Evolutionary conservation across 2,113 vertebrate genomes (phyloP), one percentile per base, ranked within the genome.

Genomic region (Barbus barbus): DNA sequence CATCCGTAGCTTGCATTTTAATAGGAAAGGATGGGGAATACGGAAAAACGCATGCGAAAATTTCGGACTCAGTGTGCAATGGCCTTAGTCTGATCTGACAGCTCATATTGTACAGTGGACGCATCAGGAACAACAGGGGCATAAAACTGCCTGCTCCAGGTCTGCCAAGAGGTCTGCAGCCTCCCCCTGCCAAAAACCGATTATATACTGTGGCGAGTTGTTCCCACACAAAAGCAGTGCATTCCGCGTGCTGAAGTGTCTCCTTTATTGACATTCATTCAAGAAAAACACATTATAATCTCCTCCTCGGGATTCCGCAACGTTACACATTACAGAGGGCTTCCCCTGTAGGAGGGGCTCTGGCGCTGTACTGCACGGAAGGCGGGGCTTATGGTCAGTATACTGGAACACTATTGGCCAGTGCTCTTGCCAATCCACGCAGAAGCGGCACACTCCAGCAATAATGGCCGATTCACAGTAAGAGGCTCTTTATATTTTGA

Each of bases 401-500:
- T 76, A 56, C 26, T 28, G 18, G 24, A 56, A 76, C 33, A 1
- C 74, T 31, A 76, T 76, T 76, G 74, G 74, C 48, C 48, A 77
- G 11, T 22, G 18, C 4, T n/a, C 33, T 22, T 56, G 48, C 44
- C 74, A 22, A 56, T 77, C 53, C 7, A 14, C 18, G 12, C 11
- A 24, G 51, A 60, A 60, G 31, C 33, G 74, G 77, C 56, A 61
- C 9, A 26, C 56, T 58, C 11, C 13, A 79, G 24, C n/a, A 44
- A 61, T 44, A 60, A 79, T 79, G 77, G 77, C 77, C 9, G 77
- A 44, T 26, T 79, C 36, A 5, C 7, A 16, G 77, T 79, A 44
- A 79, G 77, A 2, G 2, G 0, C 13, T 36, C 13, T 22, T 51
- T 76, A 76, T 13, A 58, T 38, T 22, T 51, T 36, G 56, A 44